Evolutionary conservation across 2,888 invertebrate species (phyloP).

Genomic region (Halocaridina rubra): DNA sequence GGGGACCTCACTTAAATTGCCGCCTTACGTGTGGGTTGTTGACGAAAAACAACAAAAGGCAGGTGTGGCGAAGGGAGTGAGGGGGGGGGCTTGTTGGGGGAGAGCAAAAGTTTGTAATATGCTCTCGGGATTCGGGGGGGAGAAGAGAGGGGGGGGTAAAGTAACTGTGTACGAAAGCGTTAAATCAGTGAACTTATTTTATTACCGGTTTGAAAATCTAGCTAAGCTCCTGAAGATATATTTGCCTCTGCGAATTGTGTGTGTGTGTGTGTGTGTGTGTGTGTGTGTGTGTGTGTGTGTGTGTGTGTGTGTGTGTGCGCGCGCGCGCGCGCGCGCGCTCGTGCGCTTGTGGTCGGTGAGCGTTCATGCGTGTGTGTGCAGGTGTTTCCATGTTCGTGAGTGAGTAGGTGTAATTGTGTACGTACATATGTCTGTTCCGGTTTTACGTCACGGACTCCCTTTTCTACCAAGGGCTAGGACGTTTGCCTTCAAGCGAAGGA

Average conservation of each 20-base stretch:
- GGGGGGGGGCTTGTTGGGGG: not conserved
- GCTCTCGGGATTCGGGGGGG: not conserved
- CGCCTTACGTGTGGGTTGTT: constrained; percentile 38
- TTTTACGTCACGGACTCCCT: too few relatives aligned
- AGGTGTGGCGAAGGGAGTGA: constrained; percentile 7
- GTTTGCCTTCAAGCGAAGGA: too few relatives aligned
- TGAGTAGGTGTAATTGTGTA: too few relatives aligned
- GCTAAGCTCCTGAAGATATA: too few relatives aligned
- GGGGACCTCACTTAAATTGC: too few relatives aligned
- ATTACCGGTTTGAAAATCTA: too few relatives aligned
- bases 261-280: not conserved
- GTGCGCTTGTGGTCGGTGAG: too few relatives aligned
- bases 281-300: not conserved
- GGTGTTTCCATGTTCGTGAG: too few relatives aligned
- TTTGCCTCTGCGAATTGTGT: not conserved
- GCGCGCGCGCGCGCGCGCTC: too few relatives aligned
- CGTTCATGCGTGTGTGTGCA: too few relatives aligned
- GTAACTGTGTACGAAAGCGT: not conserved
- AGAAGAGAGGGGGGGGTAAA: not conserved
- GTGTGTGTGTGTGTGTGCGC: not conserved
- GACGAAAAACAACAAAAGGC: constrained; percentile 42
- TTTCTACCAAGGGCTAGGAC: not conserved
- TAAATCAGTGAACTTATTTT: too few relatives aligned
- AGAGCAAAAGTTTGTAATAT: not conserved
- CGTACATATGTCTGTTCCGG: too few relatives aligned